Conservation (phyloP, 2,797 vertebrate genomes). For the Urocyon cinereoargenteus region DNA sequence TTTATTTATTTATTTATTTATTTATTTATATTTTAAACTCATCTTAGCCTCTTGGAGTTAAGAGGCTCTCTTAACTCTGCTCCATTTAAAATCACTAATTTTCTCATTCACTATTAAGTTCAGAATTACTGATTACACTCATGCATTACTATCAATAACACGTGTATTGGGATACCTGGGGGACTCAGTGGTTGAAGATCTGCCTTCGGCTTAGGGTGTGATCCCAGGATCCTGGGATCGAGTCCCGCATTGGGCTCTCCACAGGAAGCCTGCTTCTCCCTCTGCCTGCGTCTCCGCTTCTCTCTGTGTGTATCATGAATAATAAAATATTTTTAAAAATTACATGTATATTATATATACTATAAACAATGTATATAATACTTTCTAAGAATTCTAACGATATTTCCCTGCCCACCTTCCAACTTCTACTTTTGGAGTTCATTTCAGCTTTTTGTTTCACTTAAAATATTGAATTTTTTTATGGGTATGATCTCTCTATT, state of each 20-base stretch:
- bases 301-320: too few relatives aligned
- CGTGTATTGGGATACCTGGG: not conserved
- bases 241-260: too few relatives aligned
- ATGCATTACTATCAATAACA: not conserved
- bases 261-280: too few relatives aligned
- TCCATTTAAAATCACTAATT: not conserved
- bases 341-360: not conserved
- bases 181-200: too few relatives aligned
- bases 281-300: too few relatives aligned
- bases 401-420: not conserved
- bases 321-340: too few relatives aligned
- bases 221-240: too few relatives aligned
- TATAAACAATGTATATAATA: not conserved
- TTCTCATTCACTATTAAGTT: not conserved
- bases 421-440: not conserved
- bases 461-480: not conserved
- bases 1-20: too few relatives aligned
- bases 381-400: not conserved
- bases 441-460: not conserved
- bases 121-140: not conserved
- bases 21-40: not conserved
- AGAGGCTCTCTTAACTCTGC: too few relatives aligned
- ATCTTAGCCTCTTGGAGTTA: not conserved
- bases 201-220: too few relatives aligned
- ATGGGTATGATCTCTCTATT: not conserved